Conservation (phyloP, 2,113 vertebrate genomes). For the Mirounga angustirostris region DNA sequence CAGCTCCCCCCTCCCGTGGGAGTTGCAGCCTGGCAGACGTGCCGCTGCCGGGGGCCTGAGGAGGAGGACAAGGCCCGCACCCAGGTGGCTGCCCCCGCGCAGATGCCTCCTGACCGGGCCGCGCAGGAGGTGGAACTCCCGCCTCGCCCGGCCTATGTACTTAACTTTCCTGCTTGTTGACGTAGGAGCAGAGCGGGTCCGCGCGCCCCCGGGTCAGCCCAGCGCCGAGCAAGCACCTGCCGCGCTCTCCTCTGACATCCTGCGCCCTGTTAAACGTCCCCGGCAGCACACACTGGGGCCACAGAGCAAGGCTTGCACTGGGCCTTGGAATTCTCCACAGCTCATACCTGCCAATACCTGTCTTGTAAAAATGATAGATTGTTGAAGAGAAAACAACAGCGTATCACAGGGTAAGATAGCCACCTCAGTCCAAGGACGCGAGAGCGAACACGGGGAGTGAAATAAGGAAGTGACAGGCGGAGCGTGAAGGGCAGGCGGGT, state of each 20-base stretch:
- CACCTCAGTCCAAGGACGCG: neutral
- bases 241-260: neutral
- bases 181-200: neutral
- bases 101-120: neutral
- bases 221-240: neutral
- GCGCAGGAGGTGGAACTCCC: neutral
- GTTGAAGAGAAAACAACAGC: neutral
- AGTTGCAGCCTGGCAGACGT: neutral
- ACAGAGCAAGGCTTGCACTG: neutral
- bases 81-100: neutral
- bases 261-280: neutral
- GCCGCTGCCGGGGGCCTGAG: neutral
- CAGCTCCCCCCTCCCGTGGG: neutral
- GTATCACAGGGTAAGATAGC: neutral
- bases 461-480: neutral
- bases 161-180: constrained; percentile 14
- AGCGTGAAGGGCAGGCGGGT: too few species aligned
- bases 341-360: neutral
- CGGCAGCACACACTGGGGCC: neutral
- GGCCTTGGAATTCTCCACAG: neutral
- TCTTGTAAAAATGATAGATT: neutral
- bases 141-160: neutral
- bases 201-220: neutral
- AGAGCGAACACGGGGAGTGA: neutral
- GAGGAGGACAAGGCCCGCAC: neutral